Percentiles rank a stretch among this genome's conserved stretches.
phyloP scores from a whole-genome alignment of 1,140 invertebrate genomes.

The Archivesica marissinica region DNA sequence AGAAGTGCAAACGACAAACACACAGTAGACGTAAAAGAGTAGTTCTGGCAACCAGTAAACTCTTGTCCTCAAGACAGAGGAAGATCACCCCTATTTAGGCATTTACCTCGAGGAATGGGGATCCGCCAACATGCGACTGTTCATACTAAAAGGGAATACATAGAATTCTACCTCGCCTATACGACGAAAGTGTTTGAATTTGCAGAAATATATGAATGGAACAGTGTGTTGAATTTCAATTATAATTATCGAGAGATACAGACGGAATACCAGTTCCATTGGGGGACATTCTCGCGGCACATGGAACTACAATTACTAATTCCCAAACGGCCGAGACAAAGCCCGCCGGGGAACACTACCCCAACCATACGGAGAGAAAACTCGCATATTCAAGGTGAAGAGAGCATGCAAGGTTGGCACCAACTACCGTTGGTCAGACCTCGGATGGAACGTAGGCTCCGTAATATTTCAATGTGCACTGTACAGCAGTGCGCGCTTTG shows the following conservation, averaged over 20 bases:
- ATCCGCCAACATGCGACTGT: slow-evolving; percentile 8
- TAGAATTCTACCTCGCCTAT: slow-evolving; percentile 17
- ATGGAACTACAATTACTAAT: slow-evolving; percentile 20
- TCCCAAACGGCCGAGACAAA: background rate
- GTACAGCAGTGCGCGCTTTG: no score
- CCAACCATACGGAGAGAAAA: background rate
- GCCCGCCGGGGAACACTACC: background rate
- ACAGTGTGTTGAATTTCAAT: slow-evolving; percentile 16
- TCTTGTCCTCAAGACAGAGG: background rate
- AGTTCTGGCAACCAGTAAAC: background rate
- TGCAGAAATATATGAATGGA: slow-evolving; percentile 16
- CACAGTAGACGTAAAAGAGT: background rate
- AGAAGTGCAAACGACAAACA: background rate
- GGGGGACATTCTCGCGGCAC: slow-evolving; percentile 13
- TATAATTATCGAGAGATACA: background rate
- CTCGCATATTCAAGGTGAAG: no score
- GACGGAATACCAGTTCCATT: background rate
- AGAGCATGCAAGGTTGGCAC: no score
- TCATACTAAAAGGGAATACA: background rate
- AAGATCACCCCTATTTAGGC: slow-evolving; percentile 4
- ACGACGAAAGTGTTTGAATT: slow-evolving; percentile 18
- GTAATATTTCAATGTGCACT: no score
- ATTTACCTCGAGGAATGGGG: slow-evolving; percentile 14
- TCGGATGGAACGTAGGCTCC: no score
- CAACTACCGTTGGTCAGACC: no score